Evolutionary conservation across 2,888 invertebrate species (phyloP).

Genomic region (Hirtodrosophila trivittata): DNA sequence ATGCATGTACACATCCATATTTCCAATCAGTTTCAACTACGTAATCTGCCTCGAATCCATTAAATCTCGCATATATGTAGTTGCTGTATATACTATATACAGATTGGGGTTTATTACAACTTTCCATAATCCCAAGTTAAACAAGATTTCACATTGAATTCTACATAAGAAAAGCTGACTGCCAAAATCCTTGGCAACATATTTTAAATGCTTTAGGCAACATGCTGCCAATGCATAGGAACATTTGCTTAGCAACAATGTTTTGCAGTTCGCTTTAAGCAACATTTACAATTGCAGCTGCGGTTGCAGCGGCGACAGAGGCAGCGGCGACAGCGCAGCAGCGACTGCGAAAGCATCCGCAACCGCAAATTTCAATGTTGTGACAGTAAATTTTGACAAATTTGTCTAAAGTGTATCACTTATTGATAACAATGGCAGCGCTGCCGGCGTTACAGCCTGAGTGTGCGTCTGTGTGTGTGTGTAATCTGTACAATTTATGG

Average conservation of each 20-base stretch:
- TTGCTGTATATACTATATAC: no score
- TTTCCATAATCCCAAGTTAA: no score
- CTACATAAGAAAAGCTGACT: no score
- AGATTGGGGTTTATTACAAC: no score
- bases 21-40: no score
- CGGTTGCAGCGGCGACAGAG: not conserved
- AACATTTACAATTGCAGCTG: not conserved
- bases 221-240: slow-evolving; percentile 1
- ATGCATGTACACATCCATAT: no score
- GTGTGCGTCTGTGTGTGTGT: not conserved
- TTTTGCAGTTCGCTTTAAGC: not conserved
- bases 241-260: not conserved
- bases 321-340: slow-evolving; percentile 9
- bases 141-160: not conserved
- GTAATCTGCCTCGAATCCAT: no score
- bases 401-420: slow-evolving; percentile 67
- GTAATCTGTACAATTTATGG: slow-evolving; percentile 39
- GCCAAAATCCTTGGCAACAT: slow-evolving; percentile 18
- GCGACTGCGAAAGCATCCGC: slow-evolving; percentile 19
- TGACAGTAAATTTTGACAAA: slow-evolving; percentile 75
- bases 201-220: slow-evolving; percentile 5
- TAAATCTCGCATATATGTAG: no score
- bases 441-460: slow-evolving; percentile 6
- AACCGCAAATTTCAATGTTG: slow-evolving; percentile 61
- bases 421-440: slow-evolving; percentile 60